Conservation (phyloP, 2,113 vertebrate genomes). For the Bungarus multicinctus region DNA sequence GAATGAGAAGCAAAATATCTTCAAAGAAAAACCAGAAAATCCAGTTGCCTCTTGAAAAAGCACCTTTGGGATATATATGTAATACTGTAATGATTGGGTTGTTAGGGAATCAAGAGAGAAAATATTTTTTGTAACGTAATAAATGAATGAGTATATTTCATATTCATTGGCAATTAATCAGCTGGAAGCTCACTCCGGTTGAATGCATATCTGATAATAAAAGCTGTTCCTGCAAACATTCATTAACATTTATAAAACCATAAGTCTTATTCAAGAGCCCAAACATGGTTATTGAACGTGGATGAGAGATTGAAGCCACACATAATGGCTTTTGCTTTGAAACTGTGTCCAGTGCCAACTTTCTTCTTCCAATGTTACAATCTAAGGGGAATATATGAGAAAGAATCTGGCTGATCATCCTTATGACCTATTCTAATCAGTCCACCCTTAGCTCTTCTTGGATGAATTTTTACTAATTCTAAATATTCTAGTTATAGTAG, state of each 20-base stretch:
- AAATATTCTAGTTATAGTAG: background rate
- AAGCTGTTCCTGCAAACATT: background rate
- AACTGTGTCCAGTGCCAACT: background rate
- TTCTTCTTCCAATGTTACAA: background rate
- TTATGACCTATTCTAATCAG: background rate
- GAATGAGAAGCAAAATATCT: too few relatives aligned
- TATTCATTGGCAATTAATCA: background rate
- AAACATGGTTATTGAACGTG: background rate
- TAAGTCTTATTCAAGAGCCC: background rate
- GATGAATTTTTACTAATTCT: background rate
- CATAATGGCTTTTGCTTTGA: background rate
- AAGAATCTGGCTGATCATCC: background rate
- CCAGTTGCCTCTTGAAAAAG: too few relatives aligned
- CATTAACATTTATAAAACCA: background rate
- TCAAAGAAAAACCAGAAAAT: too few relatives aligned
- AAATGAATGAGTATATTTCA: background rate
- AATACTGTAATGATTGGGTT: background rate
- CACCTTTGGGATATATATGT: background rate
- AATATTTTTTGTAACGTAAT: background rate
- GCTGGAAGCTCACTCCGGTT: background rate
- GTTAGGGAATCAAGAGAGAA: background rate
- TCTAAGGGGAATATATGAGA: background rate
- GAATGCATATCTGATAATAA: background rate
- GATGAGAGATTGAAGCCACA: background rate
- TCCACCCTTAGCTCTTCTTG: background rate